A percentile compares a stretch with the other conserved stretches of the same genome.
phyloP scores from a whole-genome alignment of 2,113 vertebrate species.

The Trichechus manatus region DNA sequence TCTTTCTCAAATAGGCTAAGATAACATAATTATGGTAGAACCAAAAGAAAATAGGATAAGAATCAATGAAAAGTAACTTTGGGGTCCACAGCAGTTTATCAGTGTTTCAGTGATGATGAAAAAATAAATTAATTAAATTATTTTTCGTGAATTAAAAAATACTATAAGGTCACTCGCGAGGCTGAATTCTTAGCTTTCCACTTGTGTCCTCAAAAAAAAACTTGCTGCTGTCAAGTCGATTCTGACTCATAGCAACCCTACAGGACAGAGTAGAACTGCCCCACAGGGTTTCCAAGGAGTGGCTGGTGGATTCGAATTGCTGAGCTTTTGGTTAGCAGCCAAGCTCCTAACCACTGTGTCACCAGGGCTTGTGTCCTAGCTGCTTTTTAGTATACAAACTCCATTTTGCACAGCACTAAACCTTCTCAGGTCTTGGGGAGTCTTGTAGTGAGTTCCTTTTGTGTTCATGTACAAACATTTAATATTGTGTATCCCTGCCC shows the following conservation, averaged over 20 bases:
- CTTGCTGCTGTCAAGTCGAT: too few relatives aligned
- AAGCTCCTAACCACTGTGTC: too few relatives aligned
- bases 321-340: too few relatives aligned
- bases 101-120: not conserved
- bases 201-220: not conserved
- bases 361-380: not conserved
- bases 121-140: slow-evolving; percentile 5
- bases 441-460: not conserved
- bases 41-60: not conserved
- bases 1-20: not conserved
- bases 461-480: not conserved
- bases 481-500: not conserved
- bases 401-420: not conserved
- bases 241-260: too few relatives aligned
- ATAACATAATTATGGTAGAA: not conserved
- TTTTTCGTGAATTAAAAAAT: slow-evolving; percentile 44
- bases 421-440: not conserved
- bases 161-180: not conserved
- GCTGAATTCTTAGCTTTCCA: not conserved
- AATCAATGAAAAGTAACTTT: slow-evolving; percentile 44
- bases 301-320: too few relatives aligned
- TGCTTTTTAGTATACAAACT: not conserved
- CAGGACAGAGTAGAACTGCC: too few relatives aligned
- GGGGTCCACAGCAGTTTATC: not conserved
- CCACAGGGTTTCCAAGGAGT: too few relatives aligned